A percentile compares a stretch with the other conserved stretches of the same genome.
Evolutionary conservation across 2,113 vertebrate genomes (phyloP).

Genomic region (Ciconia maguari): DNA sequence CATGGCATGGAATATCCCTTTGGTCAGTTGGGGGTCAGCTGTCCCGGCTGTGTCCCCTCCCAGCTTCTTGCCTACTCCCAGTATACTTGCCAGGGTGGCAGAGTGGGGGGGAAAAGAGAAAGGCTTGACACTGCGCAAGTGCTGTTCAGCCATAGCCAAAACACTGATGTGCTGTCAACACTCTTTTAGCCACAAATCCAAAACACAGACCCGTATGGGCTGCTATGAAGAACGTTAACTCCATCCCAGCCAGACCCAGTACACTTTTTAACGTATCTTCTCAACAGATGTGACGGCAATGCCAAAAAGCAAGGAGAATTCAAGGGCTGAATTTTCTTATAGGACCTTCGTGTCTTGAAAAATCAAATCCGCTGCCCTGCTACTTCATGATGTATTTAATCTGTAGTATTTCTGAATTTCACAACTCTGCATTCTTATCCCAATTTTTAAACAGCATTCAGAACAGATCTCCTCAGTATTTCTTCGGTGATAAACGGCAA

Average conservation of each 20-base stretch:
- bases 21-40: background rate
- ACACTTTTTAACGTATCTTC: background rate
- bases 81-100: background rate
- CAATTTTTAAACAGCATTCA: background rate
- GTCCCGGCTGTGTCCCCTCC: background rate
- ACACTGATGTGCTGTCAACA: background rate
- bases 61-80: background rate
- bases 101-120: background rate
- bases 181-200: slow-evolving; percentile 29
- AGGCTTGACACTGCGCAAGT: background rate
- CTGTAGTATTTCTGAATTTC: slow-evolving; percentile 5
- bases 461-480: slow-evolving; percentile 1
- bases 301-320: slow-evolving; percentile 11
- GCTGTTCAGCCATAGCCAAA: slow-evolving; percentile 3
- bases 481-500: slow-evolving; percentile 8
- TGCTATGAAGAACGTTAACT: slow-evolving; percentile 22
- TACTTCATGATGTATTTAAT: background rate
- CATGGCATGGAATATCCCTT: background rate
- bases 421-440: background rate
- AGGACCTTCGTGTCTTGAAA: slow-evolving; percentile 1
- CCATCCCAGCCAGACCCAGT: slow-evolving; percentile 35
- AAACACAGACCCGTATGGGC: background rate
- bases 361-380: slow-evolving; percentile 25
- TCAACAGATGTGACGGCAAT: background rate
- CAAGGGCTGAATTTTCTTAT: background rate